phyloP scores from a whole-genome alignment of 2,797 vertebrate species.

The Pteropus rufus region DNA sequence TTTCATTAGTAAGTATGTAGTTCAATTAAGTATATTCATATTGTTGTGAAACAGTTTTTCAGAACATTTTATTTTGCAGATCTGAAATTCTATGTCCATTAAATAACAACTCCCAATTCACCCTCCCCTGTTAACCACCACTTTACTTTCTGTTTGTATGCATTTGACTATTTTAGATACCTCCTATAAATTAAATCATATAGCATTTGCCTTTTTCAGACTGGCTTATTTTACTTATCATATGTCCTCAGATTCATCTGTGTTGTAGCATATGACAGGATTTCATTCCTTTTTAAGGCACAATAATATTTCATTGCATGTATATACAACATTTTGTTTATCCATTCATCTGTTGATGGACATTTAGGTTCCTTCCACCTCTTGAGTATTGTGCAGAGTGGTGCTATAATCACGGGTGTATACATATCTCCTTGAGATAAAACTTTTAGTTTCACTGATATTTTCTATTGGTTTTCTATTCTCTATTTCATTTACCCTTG shows the following conservation, averaged over 20 bases:
- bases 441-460: not conserved
- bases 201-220: not conserved
- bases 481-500: not conserved
- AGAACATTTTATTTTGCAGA: not conserved
- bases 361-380: not conserved
- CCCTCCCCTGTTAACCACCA: not conserved
- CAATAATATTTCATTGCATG: not conserved
- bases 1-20: not conserved
- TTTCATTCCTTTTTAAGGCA: not conserved
- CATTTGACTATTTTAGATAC: not conserved
- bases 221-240: not conserved
- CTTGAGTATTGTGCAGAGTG: not conserved
- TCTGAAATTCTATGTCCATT: not conserved
- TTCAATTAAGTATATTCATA: not conserved
- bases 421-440: not conserved
- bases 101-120: not conserved
- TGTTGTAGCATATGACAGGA: not conserved
- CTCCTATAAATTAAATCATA: not conserved
- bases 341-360: not conserved
- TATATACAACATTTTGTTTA: not conserved
- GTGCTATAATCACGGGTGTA: not conserved
- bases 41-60: not conserved
- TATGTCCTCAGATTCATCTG: not conserved
- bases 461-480: not conserved
- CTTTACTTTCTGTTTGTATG: not conserved